These are phyloP conservation scores for Trichopoda pennipes DNA, from an alignment of 2,888 invertebrate genomes.

Conservation along the genomic window DNA sequence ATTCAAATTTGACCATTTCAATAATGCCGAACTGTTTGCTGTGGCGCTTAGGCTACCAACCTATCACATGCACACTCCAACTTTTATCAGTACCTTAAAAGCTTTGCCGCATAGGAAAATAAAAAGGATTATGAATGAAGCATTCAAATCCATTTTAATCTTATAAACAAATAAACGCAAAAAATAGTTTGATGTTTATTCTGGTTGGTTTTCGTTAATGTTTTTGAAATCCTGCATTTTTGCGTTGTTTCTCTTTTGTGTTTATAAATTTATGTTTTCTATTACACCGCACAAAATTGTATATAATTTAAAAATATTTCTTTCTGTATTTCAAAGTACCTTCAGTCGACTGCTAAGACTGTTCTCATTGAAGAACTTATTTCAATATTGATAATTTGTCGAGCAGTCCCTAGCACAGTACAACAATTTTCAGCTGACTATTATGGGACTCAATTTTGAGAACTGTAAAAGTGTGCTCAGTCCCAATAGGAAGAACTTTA, in stretches of 20 bases:
- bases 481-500: no score
- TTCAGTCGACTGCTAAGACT: no score
- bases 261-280: constrained; percentile 23
- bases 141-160: constrained; percentile 17
- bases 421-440: no score
- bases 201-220: background rate
- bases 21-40: constrained; percentile 37
- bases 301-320: background rate
- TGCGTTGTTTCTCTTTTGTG: background rate
- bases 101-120: constrained; percentile 49
- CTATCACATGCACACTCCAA: background rate
- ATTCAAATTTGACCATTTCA: constrained; percentile 55
- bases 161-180: background rate
- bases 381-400: no score
- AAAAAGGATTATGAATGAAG: constrained; percentile 33
- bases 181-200: background rate
- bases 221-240: background rate
- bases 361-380: no score
- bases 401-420: no score
- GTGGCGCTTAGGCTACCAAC: constrained; percentile 51
- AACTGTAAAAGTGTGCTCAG: no score
- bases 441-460: no score
- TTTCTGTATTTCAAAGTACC: background rate
- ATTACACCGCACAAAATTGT: constrained; percentile 18
- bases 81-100: constrained; percentile 5